These are phyloP conservation scores for Chlamydotis undulata DNA, from an alignment of 2,113 vertebrate genomes.

Conservation along the genomic window DNA sequence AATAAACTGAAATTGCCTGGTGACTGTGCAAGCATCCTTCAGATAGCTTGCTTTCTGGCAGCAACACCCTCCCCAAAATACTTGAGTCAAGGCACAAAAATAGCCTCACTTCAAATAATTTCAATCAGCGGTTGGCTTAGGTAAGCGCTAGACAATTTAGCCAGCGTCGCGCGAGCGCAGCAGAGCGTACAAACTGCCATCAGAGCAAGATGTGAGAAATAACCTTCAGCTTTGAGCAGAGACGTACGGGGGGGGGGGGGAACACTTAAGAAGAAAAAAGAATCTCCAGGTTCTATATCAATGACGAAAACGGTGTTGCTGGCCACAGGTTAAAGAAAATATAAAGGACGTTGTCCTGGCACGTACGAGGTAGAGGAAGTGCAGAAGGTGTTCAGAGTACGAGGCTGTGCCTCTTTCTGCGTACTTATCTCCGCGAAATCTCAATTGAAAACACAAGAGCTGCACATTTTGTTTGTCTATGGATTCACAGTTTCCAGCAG, in stretches of 20 bases:
- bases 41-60: neutral
- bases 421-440: rapidly evolving
- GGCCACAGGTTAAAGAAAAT: rapidly evolving
- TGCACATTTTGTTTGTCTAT: rapidly evolving
- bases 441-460: neutral
- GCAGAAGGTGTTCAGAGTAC: rapidly evolving
- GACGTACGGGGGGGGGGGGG: rapidly evolving
- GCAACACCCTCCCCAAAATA: neutral
- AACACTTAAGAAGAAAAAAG: no score
- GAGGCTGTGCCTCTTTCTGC: rapidly evolving
- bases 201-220: neutral
- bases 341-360: rapidly evolving
- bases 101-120: rapidly evolving
- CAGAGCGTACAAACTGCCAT: rapidly evolving
- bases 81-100: neutral
- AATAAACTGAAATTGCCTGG: slow-evolving; percentile 59
- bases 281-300: rapidly evolving
- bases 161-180: rapidly evolving
- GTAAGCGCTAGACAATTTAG: neutral
- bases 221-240: neutral
- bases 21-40: slow-evolving; percentile 34
- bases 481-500: neutral
- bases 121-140: rapidly evolving
- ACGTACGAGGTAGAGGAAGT: rapidly evolving
- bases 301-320: rapidly evolving